Base-by-base conservation (phyloP, 2,797 vertebrate species). In the Pangasius macronema region DNA sequence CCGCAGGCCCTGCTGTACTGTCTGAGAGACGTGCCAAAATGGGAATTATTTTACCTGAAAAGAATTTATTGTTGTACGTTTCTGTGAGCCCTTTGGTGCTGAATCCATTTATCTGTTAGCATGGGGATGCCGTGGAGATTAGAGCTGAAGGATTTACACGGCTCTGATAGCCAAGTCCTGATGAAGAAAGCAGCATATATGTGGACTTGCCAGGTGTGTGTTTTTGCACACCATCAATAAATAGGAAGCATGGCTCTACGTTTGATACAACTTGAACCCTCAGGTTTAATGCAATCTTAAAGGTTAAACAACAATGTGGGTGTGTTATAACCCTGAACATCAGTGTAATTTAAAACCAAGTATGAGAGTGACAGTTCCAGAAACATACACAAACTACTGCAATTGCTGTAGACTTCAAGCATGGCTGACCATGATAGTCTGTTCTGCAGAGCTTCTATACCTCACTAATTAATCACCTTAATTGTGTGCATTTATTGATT, bases 41-140 rank as follows among this genome's bases (percentile, higher is more conserved):
- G 87, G 87, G 91, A 93, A 92, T 88, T 82, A 88, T 92, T 92
- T 90, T 85, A 88, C 82, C 90, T 88, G 90, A 87, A 76, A 63
- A 87, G 82, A 89, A 92, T 92, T 93, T 93, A 90, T 87, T 89
- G 87, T 90, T 85, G 85, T 88, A 84, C 61, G 87, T 88, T 8
- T 88, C 81, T 88, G 86, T 85, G 65, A 90, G 90, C 90, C 84
- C 89, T 84, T 84, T 86, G 87, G 81, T 80, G 72, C 68, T 79
- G 59, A 88, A 87, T 89, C 70, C 70, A 89, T 92, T 89, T 82
- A 84, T 89, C 82, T 91, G 27, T 81, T 81, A 88, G 77, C 86
- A 87, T 91, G 75, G 59, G 84, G 49, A 87, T 42, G 33, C 39
- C 42, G 72, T 57, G n/a, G 36, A 68, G 89, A 88, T 85, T 88